Evolutionary conservation across 2,797 vertebrate species (phyloP), one percentile per base, ranked within the genome.

Genomic region (Rhinophrynus dorsalis): DNA sequence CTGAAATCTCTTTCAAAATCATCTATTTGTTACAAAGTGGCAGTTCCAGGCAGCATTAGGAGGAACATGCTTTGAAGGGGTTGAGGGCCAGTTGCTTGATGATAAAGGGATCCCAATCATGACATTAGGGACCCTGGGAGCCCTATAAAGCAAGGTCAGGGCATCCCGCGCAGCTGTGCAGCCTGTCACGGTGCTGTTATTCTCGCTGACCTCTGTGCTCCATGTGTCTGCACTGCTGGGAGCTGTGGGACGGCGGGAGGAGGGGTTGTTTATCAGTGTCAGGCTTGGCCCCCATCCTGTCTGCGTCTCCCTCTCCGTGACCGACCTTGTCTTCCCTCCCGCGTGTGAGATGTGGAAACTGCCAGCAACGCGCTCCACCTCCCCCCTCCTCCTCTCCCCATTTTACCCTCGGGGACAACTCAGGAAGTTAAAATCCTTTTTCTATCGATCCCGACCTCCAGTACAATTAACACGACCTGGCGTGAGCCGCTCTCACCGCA

Each of bases 351-450:
- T 57, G 51, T 58, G 54, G 60, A 35, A n/a, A 47, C 61, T 52
- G 61, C 61, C 69, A 51, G 54, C 21, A 57, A 32, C 9, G 3
- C 21, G 29, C 23, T 40, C 13, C 3, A 6, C 5, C 6, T 3
- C 29, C 48, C 44, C 11, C 42, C 44, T 59, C 29, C 68, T 64
- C 23, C 51, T 59, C 54, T 33, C 61, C 42, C 37, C n/a, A n/a
- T n/a, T n/a, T n/a, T n/a, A n/a, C 26, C 62, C 54, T 61, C n/a
- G 18, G 69, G 69, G 69, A 72, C 69, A 44, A 54, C 52, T 66
- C 78, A 66, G 78, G 81, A 81, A 81, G 83, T 83, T 83, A 68
- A 84, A 84, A 83, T 81, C 80, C 80, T 74, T 61, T 27, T n/a
- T n/a, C 12, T 44, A 83, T 85, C 55, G 81, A 83, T 83, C 79